Evolutionary conservation across 2,888 invertebrate species (phyloP).

Genomic region (Artemia sp.): DNA sequence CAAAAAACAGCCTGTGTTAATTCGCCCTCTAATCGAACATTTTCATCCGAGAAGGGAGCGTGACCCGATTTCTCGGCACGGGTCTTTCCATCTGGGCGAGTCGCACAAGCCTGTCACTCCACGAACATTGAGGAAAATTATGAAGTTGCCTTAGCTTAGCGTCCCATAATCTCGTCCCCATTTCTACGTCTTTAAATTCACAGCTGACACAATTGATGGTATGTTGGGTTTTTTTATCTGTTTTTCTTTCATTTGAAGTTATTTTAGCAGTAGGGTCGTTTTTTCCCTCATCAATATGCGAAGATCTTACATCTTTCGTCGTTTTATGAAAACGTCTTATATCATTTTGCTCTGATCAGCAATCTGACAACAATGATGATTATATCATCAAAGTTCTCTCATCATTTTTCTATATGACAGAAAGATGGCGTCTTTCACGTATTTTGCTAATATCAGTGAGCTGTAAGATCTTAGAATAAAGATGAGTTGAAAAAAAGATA

Average conservation of each 20-base stretch:
- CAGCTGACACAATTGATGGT: constrained; percentile 54
- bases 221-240: constrained; percentile 28
- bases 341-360: no score
- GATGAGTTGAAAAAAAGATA: no score
- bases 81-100: constrained; percentile 23
- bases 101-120: constrained; percentile 31
- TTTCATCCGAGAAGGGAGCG: not conserved
- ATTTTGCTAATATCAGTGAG: no score
- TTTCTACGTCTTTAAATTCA: constrained; percentile 45
- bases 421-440: no score
- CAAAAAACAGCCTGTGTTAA: constrained; percentile 28
- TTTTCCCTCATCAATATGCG: no score
- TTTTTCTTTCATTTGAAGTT: not conserved
- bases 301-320: no score
- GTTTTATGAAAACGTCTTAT: no score
- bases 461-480: no score
- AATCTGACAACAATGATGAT: no score
- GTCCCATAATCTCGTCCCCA: constrained; percentile 42
- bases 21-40: constrained; percentile 6
- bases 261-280: not conserved
- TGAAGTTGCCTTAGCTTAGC: constrained; percentile 41
- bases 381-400: no score
- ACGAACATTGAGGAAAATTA: constrained; percentile 28
- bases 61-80: constrained; percentile 32
- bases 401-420: no score